Evolutionary conservation across 1,140 invertebrate genomes (phyloP).

Genomic region (Harlomillsia oculata): DNA sequence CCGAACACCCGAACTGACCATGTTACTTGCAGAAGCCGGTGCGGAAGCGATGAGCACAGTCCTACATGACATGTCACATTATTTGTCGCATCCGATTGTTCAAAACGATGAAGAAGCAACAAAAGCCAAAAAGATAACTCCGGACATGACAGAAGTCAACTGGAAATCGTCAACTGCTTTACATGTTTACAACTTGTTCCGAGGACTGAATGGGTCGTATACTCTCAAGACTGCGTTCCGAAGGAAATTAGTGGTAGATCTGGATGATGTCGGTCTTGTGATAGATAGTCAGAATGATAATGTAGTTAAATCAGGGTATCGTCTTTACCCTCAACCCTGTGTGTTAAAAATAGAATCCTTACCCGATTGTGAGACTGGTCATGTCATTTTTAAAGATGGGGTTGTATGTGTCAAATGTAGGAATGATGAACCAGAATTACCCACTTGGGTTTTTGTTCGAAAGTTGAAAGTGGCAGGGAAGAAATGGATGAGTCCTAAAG

Average conservation of each 20-base stretch:
- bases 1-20: slow-evolving; percentile 55
- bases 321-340: slow-evolving; percentile 1
- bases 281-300: background rate
- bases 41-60: slow-evolving; percentile 56
- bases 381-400: slow-evolving; percentile 23
- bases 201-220: slow-evolving; percentile 30
- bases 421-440: slow-evolving; percentile 7
- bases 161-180: slow-evolving; percentile 31
- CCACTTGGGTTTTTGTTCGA: slow-evolving; percentile 37
- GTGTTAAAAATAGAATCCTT: background rate
- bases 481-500: slow-evolving; percentile 37
- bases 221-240: slow-evolving; percentile 35
- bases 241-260: slow-evolving; percentile 31
- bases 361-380: slow-evolving; percentile 17
- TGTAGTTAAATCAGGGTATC: background rate
- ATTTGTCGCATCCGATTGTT: slow-evolving; percentile 47
- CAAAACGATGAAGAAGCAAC: slow-evolving; percentile 54
- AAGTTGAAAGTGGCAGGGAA: slow-evolving; percentile 34
- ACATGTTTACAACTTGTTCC: slow-evolving; percentile 37
- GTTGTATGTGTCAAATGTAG: slow-evolving; percentile 29
- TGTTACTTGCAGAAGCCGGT: slow-evolving; percentile 56
- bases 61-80: slow-evolving; percentile 50
- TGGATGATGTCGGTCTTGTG: slow-evolving; percentile 26
- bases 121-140: slow-evolving; percentile 36
- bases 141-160: slow-evolving; percentile 30